Conservation (phyloP, 2,797 vertebrate species). For the Chrysocyon brachyurus region DNA sequence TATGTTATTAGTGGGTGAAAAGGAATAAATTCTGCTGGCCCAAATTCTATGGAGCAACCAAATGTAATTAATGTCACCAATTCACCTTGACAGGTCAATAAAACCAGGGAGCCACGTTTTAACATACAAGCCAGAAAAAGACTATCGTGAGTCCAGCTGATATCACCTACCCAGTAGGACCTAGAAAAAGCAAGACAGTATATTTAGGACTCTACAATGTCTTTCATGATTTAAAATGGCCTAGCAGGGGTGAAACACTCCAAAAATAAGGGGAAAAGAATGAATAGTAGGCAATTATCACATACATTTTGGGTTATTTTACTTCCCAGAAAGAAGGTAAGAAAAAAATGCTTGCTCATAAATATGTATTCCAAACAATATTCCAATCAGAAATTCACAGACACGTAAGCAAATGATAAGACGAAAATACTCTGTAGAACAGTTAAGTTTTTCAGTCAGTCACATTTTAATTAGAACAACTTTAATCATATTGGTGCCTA, state of each 20-base stretch:
- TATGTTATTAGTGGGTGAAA: conserved; percentile 96
- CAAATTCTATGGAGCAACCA: conserved; percentile 96
- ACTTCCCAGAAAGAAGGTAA: not conserved
- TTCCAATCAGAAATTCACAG: not conserved
- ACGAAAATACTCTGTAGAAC: conserved; percentile 9
- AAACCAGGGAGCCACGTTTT: conserved; percentile 95
- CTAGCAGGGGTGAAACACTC: not conserved
- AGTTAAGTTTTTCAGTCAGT: conserved; percentile 6
- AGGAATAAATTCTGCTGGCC: conserved; percentile 97
- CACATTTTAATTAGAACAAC: conserved; percentile 26
- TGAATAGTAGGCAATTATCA: not conserved
- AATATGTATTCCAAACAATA: not conserved
- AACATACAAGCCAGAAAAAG: conserved; percentile 97
- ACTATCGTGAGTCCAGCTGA: conserved; percentile 94
- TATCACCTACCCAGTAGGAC: conserved; percentile 96
- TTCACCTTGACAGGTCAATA: conserved; percentile 94
- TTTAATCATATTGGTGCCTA: not conserved
- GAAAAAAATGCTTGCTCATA: not conserved
- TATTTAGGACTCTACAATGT: conserved; percentile 31
- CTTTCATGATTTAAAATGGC: not conserved
- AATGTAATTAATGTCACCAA: conserved; percentile 93
- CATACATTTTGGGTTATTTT: not conserved
- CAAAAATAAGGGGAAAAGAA: not conserved
- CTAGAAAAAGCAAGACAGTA: conserved; percentile 85
- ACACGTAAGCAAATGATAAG: conserved; percentile 57